Percentiles rank a stretch among this genome's conserved stretches.
Evolutionary conservation across 2,797 vertebrate species (phyloP).

Genomic region (Enteromius thamalakanensis): DNA sequence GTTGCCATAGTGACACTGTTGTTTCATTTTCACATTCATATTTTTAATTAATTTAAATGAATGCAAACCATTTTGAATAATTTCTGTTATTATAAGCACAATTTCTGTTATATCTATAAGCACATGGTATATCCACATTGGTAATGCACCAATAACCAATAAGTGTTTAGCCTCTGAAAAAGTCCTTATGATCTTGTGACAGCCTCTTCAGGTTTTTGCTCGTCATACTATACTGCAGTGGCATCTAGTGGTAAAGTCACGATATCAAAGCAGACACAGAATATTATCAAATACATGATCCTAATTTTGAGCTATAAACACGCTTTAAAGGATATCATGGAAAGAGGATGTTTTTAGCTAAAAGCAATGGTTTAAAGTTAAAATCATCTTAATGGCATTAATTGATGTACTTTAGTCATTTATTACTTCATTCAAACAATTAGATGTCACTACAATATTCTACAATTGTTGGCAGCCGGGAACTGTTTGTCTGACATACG

Average conservation of each 20-base stretch:
- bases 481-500: neutral
- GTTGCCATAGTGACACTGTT: neutral
- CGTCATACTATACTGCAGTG: constrained; percentile 9
- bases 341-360: neutral
- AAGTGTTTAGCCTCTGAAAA: neutral
- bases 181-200: neutral
- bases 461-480: neutral
- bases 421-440: neutral
- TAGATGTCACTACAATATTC: neutral
- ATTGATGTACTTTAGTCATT: neutral
- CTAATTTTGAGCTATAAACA: neutral
- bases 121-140: neutral
- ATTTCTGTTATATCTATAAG: too few species aligned
- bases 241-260: constrained; percentile 53
- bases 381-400: neutral
- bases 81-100: neutral
- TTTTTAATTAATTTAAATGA: neutral
- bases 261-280: neutral
- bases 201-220: neutral
- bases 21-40: neutral
- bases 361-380: neutral
- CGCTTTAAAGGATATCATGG: neutral
- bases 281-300: neutral
- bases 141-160: constrained; percentile 7
- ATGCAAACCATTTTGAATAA: neutral